Evolutionary conservation across 1,140 invertebrate genomes (phyloP).

Genomic region (Drosophila mauritiana): DNA sequence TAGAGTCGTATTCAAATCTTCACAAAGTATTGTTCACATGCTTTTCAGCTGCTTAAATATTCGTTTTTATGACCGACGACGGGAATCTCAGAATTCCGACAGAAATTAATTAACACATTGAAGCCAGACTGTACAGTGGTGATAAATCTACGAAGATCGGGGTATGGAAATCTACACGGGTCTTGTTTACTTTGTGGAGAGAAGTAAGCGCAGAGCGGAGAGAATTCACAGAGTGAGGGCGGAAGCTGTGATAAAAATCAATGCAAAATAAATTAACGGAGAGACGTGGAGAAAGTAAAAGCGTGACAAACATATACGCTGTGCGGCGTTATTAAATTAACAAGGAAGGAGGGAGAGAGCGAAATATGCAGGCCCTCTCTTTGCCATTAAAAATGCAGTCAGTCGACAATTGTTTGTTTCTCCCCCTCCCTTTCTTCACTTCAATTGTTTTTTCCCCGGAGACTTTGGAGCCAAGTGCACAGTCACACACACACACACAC

Average conservation of each 20-base stretch:
- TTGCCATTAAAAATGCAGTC: constrained; percentile 23
- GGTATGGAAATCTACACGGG: constrained; percentile 9
- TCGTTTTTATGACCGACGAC: background rate
- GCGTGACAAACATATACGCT: constrained; percentile 24
- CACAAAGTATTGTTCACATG: too few species aligned
- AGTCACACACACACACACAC: constrained; percentile 21
- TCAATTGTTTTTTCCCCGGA: constrained; percentile 41
- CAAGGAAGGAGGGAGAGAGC: constrained; percentile 1
- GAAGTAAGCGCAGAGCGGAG: constrained; percentile 12
- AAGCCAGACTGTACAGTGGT: constrained; percentile 43
- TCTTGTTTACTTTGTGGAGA: constrained; percentile 5
- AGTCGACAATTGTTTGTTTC: constrained; percentile 42
- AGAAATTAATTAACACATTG: constrained; percentile 55
- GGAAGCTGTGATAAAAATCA: constrained; percentile 70
- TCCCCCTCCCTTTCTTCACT: constrained; percentile 26
- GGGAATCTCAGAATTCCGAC: background rate
- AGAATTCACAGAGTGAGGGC: constrained; percentile 5
- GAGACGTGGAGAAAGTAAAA: constrained; percentile 62
- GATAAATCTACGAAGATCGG: constrained; percentile 21
- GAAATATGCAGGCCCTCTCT: constrained; percentile 24
- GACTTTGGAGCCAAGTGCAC: constrained; percentile 66
- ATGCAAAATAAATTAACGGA: constrained; percentile 68
- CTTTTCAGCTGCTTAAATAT: too few species aligned
- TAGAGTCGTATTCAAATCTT: background rate
- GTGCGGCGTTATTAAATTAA: constrained; percentile 71